phyloP scores from a whole-genome alignment of 2,888 invertebrate species.

The Strigamia maritima region DNA sequence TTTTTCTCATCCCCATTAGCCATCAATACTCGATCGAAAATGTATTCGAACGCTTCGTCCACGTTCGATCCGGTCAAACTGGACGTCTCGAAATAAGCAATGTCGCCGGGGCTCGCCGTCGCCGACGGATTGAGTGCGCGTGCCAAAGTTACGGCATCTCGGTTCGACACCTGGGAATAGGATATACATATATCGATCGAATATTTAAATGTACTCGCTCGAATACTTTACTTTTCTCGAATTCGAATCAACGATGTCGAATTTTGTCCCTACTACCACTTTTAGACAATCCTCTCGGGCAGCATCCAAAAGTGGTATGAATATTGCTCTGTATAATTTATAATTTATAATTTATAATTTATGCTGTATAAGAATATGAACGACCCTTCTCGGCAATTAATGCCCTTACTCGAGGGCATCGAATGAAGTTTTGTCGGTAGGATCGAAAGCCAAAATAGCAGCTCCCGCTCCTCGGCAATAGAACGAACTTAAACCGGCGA shows the following conservation, averaged over 20 bases:
- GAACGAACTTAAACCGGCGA: slow-evolving; percentile 38
- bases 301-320: slow-evolving; percentile 38
- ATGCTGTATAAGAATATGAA: too few species aligned
- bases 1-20: too few species aligned
- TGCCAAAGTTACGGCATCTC: neutral
- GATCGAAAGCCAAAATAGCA: slow-evolving; percentile 39
- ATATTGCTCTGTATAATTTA: slow-evolving; percentile 35
- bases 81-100: slow-evolving; percentile 41
- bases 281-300: slow-evolving; percentile 39
- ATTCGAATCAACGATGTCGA: slow-evolving; percentile 29
- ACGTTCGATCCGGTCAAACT: slow-evolving; percentile 39
- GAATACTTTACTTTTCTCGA: slow-evolving; percentile 38
- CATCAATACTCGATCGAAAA: slow-evolving; percentile 11
- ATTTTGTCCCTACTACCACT: slow-evolving; percentile 39
- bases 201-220: neutral
- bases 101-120: neutral
- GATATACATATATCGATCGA: too few species aligned
- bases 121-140: slow-evolving; percentile 35
- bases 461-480: slow-evolving; percentile 40
- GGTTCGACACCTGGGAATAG: neutral
- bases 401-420: slow-evolving; percentile 37
- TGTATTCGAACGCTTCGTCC: slow-evolving; percentile 38
- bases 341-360: too few species aligned
- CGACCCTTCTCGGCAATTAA: too few species aligned
- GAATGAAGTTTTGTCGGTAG: slow-evolving; percentile 36